Conservation (phyloP, 2,797 vertebrate species). For the Podarcis siculus region DNA sequence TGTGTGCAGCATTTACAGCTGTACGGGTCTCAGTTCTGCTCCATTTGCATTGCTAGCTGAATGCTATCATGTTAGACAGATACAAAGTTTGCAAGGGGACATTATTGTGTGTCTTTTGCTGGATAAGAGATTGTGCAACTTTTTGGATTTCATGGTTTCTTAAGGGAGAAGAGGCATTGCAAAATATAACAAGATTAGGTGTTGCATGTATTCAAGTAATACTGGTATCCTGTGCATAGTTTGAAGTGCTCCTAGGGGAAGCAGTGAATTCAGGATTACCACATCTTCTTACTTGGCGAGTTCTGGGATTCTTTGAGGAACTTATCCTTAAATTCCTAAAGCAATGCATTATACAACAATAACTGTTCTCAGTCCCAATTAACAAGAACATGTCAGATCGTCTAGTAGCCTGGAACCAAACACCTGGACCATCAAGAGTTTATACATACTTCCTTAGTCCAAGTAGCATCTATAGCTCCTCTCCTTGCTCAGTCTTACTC, state of each 20-base stretch:
- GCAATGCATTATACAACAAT: no score
- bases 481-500: neutral
- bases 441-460: neutral
- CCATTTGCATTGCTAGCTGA: constrained; percentile 30
- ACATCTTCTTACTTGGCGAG: neutral
- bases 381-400: neutral
- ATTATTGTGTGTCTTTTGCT: neutral
- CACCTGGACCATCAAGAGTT: neutral
- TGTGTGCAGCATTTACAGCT: constrained; percentile 33
- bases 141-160: neutral
- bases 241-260: neutral
- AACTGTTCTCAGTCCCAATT: neutral
- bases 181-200: neutral
- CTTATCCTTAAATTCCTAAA: neutral
- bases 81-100: constrained; percentile 15
- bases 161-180: neutral
- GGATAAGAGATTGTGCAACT: neutral
- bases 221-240: neutral
- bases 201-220: neutral
- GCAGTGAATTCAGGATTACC: neutral
- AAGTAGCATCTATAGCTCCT: neutral
- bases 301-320: neutral
- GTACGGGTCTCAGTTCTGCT: constrained; percentile 31
- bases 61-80: constrained; percentile 16
- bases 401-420: neutral